Conservation (phyloP, 2,113 vertebrate species). For the Mastomys natalensis region DNA sequence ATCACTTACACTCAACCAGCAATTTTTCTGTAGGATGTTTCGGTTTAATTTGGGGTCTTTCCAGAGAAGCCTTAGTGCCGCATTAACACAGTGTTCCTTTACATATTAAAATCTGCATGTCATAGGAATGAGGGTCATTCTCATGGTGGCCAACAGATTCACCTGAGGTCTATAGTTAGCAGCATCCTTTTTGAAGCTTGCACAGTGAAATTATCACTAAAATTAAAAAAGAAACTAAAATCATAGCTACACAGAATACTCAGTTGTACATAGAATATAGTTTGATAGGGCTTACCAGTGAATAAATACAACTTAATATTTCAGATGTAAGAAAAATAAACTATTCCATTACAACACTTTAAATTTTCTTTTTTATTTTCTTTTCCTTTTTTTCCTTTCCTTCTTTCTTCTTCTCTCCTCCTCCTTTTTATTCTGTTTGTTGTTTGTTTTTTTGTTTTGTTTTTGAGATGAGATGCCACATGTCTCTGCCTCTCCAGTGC, state of each 20-base stretch:
- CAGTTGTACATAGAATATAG: conserved; percentile 1
- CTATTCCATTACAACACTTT: not conserved
- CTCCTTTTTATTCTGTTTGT: not conserved
- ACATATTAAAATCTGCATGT: not conserved
- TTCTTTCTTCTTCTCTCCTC: too few relatives aligned
- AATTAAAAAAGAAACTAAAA: conserved; percentile 31
- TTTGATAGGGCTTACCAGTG: not conserved
- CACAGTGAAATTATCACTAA: not conserved
- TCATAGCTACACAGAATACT: not conserved
- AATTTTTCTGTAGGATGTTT: conserved; percentile 19
- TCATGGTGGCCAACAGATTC: not conserved
- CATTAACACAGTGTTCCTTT: not conserved
- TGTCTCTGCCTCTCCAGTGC: not conserved
- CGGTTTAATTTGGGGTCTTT: conserved; percentile 19
- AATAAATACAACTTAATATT: not conserved
- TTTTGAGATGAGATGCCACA: not conserved
- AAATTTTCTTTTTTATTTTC: not conserved
- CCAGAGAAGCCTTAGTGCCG: not conserved
- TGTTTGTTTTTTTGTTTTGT: not conserved
- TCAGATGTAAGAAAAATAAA: conserved; percentile 29
- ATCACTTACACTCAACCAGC: not conserved
- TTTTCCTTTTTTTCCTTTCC: not conserved
- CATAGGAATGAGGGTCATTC: not conserved
- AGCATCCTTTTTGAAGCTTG: conserved; percentile 14
- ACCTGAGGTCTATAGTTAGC: not conserved